A percentile compares a stretch with the other conserved stretches of the same genome.
Evolutionary conservation across 2,113 vertebrate species (phyloP).

Genomic region (Spermophilus dauricus): DNA sequence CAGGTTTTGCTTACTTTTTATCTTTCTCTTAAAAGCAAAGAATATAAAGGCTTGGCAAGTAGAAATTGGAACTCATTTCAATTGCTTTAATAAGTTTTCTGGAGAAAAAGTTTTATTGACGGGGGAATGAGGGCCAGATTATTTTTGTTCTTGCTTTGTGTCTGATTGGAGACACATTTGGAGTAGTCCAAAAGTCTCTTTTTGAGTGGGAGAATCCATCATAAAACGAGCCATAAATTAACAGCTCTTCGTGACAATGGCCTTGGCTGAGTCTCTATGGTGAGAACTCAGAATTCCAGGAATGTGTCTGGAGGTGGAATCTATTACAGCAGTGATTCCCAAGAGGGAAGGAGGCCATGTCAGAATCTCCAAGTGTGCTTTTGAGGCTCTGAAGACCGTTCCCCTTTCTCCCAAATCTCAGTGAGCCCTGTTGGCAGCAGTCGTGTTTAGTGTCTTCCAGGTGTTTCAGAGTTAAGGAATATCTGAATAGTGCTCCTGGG

Average conservation of each 20-base stretch:
- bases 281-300: conserved; percentile 56
- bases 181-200: conserved; percentile 11
- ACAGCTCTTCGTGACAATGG: background rate
- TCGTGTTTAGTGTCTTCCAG: background rate
- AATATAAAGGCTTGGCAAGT: background rate
- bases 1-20: conserved; percentile 33
- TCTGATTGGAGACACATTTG: conserved; percentile 36
- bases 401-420: background rate
- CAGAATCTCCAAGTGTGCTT: background rate
- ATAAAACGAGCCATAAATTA: background rate
- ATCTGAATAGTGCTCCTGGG: background rate
- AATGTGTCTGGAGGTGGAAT: conserved; percentile 28
- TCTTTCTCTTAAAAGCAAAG: conserved; percentile 36
- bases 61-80: conserved; percentile 65
- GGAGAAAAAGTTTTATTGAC: conserved; percentile 44
- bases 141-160: conserved; percentile 37
- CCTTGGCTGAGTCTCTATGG: background rate
- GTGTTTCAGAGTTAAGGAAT: background rate
- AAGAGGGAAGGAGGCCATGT: background rate
- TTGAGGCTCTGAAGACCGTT: background rate
- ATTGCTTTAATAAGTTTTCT: conserved; percentile 45
- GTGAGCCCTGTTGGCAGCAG: background rate
- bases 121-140: conserved; percentile 30
- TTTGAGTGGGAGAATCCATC: background rate
- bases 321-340: background rate